These are phyloP conservation scores for Oxyteleia sp. DNA, from an alignment of 2,888 invertebrate species.

Conservation along the genomic window DNA sequence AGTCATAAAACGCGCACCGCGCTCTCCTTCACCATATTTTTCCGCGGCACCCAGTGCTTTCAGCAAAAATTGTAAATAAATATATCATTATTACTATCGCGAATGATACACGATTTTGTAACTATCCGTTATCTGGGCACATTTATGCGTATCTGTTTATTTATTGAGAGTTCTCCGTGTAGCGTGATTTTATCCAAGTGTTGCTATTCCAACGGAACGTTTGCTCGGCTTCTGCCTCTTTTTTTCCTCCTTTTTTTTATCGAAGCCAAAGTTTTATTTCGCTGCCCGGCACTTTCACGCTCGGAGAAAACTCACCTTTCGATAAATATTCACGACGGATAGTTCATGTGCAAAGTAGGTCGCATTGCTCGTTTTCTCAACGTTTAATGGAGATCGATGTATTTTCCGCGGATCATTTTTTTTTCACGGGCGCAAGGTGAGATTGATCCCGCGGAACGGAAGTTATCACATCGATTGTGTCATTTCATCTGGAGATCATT, in stretches of 20 bases:
- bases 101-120: slow-evolving; percentile 51
- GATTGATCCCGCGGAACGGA: slow-evolving; percentile 53
- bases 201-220: slow-evolving; percentile 51
- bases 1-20: slow-evolving; percentile 15
- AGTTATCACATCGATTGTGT: slow-evolving; percentile 70
- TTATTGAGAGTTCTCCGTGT: slow-evolving; percentile 46
- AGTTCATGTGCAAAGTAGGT: slow-evolving; percentile 80
- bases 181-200: slow-evolving; percentile 62
- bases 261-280: slow-evolving; percentile 74
- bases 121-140: slow-evolving; percentile 38
- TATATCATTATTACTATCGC: slow-evolving; percentile 54
- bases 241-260: slow-evolving; percentile 60
- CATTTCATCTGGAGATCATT: slow-evolving; percentile 39
- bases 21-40: slow-evolving; percentile 35
- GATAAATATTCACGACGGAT: slow-evolving; percentile 83
- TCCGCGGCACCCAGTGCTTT: neutral
- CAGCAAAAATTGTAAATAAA: slow-evolving; percentile 53
- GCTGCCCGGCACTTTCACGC: slow-evolving; percentile 79
- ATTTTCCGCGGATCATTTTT: slow-evolving; percentile 65
- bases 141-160: slow-evolving; percentile 61
- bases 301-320: slow-evolving; percentile 81
- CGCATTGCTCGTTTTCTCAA: slow-evolving; percentile 68
- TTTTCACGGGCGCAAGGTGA: slow-evolving; percentile 26
- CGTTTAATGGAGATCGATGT: slow-evolving; percentile 62
- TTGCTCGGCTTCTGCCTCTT: slow-evolving; percentile 69